phyloP scores from a whole-genome alignment of 2,888 invertebrate genomes.

The Portevinia maculata region DNA sequence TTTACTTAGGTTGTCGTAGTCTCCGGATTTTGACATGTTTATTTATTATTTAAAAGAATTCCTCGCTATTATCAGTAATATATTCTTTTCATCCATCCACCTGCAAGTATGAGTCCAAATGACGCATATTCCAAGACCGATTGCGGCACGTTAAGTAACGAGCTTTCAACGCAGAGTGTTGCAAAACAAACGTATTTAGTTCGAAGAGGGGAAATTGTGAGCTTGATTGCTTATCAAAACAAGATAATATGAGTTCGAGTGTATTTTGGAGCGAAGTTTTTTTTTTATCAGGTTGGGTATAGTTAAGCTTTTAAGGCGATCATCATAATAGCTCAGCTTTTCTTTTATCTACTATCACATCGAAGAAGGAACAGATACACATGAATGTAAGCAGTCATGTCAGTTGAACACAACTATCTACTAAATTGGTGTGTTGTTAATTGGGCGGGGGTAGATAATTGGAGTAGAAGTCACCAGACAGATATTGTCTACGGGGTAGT shows the following conservation, averaged over 20 bases:
- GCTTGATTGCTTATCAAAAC: conserved; percentile 36
- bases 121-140: conserved; percentile 41
- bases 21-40: conserved; percentile 79
- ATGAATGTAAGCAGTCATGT: conserved; percentile 25
- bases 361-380: too few relatives aligned
- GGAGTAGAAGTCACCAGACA: conserved; percentile 31
- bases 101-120: conserved; percentile 26
- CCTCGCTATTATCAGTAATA: neutral
- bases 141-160: conserved; percentile 34
- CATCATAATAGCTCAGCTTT: conserved; percentile 10
- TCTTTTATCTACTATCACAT: conserved; percentile 23
- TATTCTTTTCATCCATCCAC: conserved; percentile 3
- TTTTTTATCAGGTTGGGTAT: neutral
- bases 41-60: conserved; percentile 26
- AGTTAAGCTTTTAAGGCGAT: neutral
- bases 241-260: neutral
- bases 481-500: conserved; percentile 10
- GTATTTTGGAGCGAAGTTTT: conserved; percentile 3
- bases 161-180: conserved; percentile 30
- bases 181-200: conserved; percentile 2
- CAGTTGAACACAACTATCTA: too few relatives aligned
- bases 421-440: too few relatives aligned
- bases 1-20: conserved; percentile 81
- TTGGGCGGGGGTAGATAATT: conserved; percentile 8
- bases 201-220: neutral